Evolutionary conservation across 1,140 invertebrate genomes (phyloP), one percentile per base, ranked within the genome.

Genomic region (Drosophila cardini): DNA sequence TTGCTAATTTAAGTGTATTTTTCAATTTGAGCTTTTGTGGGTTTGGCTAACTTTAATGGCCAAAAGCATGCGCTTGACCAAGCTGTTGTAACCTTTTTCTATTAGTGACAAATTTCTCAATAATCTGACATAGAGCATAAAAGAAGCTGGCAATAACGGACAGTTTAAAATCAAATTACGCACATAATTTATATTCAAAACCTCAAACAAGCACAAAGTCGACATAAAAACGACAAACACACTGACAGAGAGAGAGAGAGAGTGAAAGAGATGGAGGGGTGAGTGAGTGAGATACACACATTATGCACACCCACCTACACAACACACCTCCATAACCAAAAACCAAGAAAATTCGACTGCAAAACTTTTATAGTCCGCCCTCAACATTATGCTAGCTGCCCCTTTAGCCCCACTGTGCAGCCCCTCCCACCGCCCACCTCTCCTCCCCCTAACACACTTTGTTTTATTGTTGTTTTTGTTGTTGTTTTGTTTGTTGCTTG

Each of bases 141-240:
- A 64, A 74, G 55, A 65, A 75, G 42, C 78, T 67, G 55, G 79
- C 74, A 72, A 87, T 77, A 83, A 77, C 61, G 68, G 53, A 65
- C 80, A 80, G 80, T 84, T 87, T 84, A 87, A 87, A 90, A 87
- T 84, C 80, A 80, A 90, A 87, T 87, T 90, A 87, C 77, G 69
- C 68, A 80, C 85, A 87, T 80, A 90, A 90, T 90, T 87, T 89
- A 84, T 90, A 80, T 89, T 70, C 85, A 80, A 73, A 89, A 68
- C 62, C 84, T 72, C 73, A 64, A 55, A 63, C 52, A 56, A 69
- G 45, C 60, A 65, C 63, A 73, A 80, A 70, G 56, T 76, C 46
- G 60, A 76, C 62, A 67, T 73, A 76, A 77, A 68, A 62, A 64
- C 64, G 15, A 40, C 11, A 52, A 10, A 61, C 10, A 62, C 8